Conservation (phyloP, 2,888 invertebrate genomes). For the Smittia aterrima region DNA sequence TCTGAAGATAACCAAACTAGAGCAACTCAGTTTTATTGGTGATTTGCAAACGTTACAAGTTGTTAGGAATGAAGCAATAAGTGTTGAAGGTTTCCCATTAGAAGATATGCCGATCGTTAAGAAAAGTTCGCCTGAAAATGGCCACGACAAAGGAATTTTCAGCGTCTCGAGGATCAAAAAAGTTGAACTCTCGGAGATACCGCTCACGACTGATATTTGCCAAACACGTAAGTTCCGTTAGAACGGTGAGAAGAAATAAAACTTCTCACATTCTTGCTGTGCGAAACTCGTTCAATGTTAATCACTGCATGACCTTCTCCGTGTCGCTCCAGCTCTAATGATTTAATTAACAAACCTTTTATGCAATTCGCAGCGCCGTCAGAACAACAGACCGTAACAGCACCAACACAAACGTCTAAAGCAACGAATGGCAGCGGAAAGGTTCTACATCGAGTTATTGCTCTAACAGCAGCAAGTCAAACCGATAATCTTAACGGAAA, state of each 20-base stretch:
- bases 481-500: slow-evolving; percentile 45
- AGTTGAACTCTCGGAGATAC: slow-evolving; percentile 51
- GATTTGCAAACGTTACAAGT: slow-evolving; percentile 49
- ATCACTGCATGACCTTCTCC: too few species aligned
- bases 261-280: too few species aligned
- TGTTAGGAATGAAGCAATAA: slow-evolving; percentile 44
- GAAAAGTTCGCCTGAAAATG: too few species aligned
- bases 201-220: slow-evolving; percentile 48
- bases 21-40: slow-evolving; percentile 63
- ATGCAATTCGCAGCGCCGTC: not conserved
- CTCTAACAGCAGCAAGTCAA: slow-evolving; percentile 72
- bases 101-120: slow-evolving; percentile 42
- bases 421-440: slow-evolving; percentile 54
- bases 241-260: not conserved
- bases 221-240: slow-evolving; percentile 23
- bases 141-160: slow-evolving; percentile 48
- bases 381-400: not conserved
- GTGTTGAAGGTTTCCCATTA: too few species aligned
- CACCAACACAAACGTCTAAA: not conserved
- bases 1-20: slow-evolving; percentile 56
- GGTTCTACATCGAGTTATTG: slow-evolving; percentile 80
- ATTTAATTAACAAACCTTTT: not conserved
- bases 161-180: slow-evolving; percentile 54
- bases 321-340: not conserved
- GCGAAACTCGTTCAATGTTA: not conserved